Evolutionary conservation across 2,113 vertebrate species (phyloP).

Genomic region (Camelus bactrianus): DNA sequence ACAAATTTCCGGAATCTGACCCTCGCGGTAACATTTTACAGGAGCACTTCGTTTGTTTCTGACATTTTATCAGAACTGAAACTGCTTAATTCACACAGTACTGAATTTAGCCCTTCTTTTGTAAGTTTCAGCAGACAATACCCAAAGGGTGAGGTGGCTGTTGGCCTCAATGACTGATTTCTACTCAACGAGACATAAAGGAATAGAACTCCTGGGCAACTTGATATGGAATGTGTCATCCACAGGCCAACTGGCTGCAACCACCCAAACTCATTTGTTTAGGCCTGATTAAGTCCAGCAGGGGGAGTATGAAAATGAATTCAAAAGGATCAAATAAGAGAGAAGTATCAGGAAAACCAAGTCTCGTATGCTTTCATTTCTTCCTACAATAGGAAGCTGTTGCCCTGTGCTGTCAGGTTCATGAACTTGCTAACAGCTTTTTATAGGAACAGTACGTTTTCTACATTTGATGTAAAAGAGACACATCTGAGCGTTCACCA

Average conservation of each 20-base stretch:
- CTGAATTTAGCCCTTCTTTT: constrained; percentile 31
- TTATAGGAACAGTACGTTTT: constrained; percentile 58
- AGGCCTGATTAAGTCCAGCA: constrained; percentile 63
- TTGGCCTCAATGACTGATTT: constrained; percentile 65
- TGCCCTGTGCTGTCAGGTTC: constrained; percentile 48
- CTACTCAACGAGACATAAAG: constrained; percentile 67
- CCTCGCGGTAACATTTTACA: neutral
- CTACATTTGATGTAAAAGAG: constrained; percentile 72
- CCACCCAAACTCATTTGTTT: constrained; percentile 68
- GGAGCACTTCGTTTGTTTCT: neutral
- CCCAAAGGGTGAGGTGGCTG: constrained; percentile 29
- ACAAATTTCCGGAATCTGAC: neutral
- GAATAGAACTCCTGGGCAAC: constrained; percentile 27
- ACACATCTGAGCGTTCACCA: constrained; percentile 63
- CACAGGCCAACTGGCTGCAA: constrained; percentile 56
- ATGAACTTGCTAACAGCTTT: constrained; percentile 73
- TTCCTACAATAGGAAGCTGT: constrained; percentile 25
- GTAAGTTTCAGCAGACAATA: constrained; percentile 18
- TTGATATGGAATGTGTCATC: constrained; percentile 29
- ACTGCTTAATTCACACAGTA: neutral
- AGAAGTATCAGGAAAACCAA: neutral
- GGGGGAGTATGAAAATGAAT: constrained; percentile 71
- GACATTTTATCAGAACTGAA: constrained; percentile 13
- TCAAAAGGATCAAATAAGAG: constrained; percentile 66
- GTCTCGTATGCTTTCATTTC: constrained; percentile 67